These are phyloP conservation scores for Mamestra configurata DNA, from an alignment of 1,140 invertebrate species.

Conservation along the genomic window DNA sequence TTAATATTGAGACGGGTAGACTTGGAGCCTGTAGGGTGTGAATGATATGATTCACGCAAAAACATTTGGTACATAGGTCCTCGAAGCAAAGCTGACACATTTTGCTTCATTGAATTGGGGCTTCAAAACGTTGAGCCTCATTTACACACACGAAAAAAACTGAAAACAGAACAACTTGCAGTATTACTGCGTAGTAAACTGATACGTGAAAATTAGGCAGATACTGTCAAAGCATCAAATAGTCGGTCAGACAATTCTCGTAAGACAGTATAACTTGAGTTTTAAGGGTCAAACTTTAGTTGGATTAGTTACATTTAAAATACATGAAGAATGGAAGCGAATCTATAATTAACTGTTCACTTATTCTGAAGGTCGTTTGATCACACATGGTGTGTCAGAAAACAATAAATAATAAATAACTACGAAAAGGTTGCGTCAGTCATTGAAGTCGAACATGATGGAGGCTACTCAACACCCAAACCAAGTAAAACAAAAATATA, in stretches of 20 bases:
- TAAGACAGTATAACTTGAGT: too few relatives aligned
- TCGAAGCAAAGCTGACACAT: too few relatives aligned
- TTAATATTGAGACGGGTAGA: background rate
- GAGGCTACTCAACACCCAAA: background rate
- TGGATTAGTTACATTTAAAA: background rate
- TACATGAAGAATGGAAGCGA: constrained; percentile 1
- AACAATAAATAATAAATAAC: constrained; percentile 32
- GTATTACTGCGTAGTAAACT: too few relatives aligned
- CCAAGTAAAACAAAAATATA: background rate
- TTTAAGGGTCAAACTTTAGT: too few relatives aligned
- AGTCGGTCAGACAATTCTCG: too few relatives aligned
- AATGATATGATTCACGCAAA: background rate
- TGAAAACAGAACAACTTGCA: too few relatives aligned
- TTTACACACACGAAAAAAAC: too few relatives aligned
- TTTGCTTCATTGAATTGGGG: too few relatives aligned
- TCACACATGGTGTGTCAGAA: background rate
- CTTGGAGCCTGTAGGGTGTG: background rate
- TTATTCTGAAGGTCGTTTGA: constrained; percentile 18
- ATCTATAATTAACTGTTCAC: background rate
- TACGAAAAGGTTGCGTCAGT: constrained; percentile 1
- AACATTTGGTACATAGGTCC: too few relatives aligned
- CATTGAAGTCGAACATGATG: background rate
- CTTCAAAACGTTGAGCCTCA: too few relatives aligned
- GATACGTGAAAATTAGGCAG: too few relatives aligned
- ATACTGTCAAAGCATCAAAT: too few relatives aligned